These are phyloP conservation scores for Atractosteus spatula DNA, from an alignment of 2,113 vertebrate species.

Conservation along the genomic window DNA sequence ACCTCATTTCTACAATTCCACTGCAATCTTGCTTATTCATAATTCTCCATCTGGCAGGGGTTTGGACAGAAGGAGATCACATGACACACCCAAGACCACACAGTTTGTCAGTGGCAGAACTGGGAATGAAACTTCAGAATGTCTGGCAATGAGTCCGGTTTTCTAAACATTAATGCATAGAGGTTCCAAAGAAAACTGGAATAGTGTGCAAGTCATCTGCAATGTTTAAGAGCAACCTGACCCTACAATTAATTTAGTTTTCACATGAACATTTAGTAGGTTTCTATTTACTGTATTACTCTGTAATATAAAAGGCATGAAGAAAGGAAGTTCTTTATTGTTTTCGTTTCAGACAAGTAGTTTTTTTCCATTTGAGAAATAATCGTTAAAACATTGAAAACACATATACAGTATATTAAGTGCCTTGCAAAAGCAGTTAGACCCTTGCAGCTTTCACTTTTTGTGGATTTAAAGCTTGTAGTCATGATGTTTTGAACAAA, in stretches of 20 bases:
- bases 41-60: not conserved
- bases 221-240: not conserved
- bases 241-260: too few relatives aligned
- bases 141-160: not conserved
- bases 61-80: not conserved
- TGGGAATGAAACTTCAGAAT: not conserved
- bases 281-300: too few relatives aligned
- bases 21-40: not conserved
- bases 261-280: too few relatives aligned
- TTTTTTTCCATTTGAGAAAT: too few relatives aligned
- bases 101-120: not conserved
- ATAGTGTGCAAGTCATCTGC: not conserved
- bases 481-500: too few relatives aligned
- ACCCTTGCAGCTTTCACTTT: too few relatives aligned
- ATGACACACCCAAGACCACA: not conserved
- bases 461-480: constrained; percentile 27
- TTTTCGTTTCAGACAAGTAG: too few relatives aligned
- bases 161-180: not conserved
- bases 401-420: too few relatives aligned
- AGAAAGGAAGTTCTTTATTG: too few relatives aligned
- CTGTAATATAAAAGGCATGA: too few relatives aligned
- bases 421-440: too few relatives aligned
- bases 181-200: not conserved
- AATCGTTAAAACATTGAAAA: too few relatives aligned
- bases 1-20: not conserved